Conservation (phyloP, 2,888 invertebrate genomes). For the Drosophila heteroneura region DNA sequence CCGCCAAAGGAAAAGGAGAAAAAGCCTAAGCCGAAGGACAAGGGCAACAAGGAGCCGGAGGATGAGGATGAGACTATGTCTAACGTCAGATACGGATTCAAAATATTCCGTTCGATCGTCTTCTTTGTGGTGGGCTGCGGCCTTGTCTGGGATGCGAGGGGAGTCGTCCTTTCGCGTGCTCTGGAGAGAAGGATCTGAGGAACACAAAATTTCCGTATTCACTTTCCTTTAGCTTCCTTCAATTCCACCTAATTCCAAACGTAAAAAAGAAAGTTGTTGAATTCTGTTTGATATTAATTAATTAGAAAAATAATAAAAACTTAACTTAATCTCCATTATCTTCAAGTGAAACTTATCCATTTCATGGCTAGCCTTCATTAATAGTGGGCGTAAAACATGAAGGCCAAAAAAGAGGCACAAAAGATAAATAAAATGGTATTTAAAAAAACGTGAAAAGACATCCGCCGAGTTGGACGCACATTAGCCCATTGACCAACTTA, state of each 20-base stretch:
- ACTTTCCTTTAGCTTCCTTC: neutral
- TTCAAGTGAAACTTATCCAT: neutral
- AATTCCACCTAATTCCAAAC: neutral
- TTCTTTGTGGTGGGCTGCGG: conserved; percentile 37
- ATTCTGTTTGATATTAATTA: neutral
- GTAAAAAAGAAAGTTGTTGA: neutral
- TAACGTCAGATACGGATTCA: conserved; percentile 1
- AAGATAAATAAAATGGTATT: neutral
- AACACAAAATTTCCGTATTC: neutral
- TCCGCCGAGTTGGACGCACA: conserved; percentile 58
- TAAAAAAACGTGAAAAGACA: conserved; percentile 34
- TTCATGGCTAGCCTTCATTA: conserved; percentile 28
- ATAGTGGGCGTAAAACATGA: conserved; percentile 34
- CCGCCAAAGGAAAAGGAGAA: neutral
- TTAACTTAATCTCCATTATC: neutral
- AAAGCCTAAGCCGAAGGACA: neutral
- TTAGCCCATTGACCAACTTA: conserved; percentile 77
- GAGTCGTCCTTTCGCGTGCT: conserved; percentile 13
- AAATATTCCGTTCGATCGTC: conserved; percentile 21
- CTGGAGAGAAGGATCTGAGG: conserved; percentile 19
- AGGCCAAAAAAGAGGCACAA: conserved; percentile 1
- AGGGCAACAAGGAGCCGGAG: neutral
- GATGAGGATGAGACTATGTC: neutral
- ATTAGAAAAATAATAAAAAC: neutral
- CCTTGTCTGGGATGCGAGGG: conserved; percentile 26